A percentile compares a stretch with the other conserved stretches of the same genome.
Conservation (phyloP, 2,797 vertebrate species). For the Rhodeus uyekii region DNA sequence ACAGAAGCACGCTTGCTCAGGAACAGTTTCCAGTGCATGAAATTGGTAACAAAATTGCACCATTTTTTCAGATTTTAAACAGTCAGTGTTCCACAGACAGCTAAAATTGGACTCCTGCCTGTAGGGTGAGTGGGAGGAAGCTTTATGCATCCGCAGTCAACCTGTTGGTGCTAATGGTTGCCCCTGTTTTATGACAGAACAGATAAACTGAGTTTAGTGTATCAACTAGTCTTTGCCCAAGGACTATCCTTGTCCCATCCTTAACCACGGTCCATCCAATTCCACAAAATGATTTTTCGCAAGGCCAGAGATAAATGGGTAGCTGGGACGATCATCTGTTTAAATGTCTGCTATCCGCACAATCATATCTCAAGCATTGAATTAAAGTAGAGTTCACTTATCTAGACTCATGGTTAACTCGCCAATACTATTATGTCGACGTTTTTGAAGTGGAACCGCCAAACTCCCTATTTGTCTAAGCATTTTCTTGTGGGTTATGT, state of each 20-base stretch:
- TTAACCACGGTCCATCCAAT: not conserved
- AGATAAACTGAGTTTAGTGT: conserved; percentile 1
- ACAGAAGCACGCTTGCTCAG: not conserved
- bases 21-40: conserved; percentile 15
- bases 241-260: not conserved
- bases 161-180: conserved; percentile 16
- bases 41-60: conserved; percentile 10
- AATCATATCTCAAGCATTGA: not conserved
- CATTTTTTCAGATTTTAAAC: conserved; percentile 31
- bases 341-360: not conserved
- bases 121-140: conserved; percentile 32
- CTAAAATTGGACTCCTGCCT: conserved; percentile 37
- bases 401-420: no score
- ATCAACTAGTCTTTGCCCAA: not conserved
- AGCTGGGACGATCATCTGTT: not conserved
- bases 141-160: conserved; percentile 27
- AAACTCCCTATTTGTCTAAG: no score
- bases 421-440: no score
- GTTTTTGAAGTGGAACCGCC: no score
- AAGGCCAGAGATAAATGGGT: not conserved
- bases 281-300: not conserved
- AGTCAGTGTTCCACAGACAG: conserved; percentile 18
- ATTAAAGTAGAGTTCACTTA: no score
- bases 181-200: conserved; percentile 4
- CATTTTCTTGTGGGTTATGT: no score